Percentiles rank a stretch among this genome's conserved stretches.
phyloP scores from a whole-genome alignment of 2,113 vertebrate genomes.

The Macrotus californicus region DNA sequence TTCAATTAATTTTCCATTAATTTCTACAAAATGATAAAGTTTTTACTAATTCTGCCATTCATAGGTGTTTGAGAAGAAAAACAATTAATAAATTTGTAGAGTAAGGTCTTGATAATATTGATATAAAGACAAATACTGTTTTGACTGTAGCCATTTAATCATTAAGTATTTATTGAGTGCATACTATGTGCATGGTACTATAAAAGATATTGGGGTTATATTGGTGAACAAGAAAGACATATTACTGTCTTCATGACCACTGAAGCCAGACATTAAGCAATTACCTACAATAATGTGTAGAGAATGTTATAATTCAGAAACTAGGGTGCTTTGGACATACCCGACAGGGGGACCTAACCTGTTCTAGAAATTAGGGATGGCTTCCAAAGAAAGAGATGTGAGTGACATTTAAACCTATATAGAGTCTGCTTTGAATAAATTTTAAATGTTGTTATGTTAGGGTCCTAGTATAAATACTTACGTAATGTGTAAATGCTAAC shows the following conservation, averaged over 20 bases:
- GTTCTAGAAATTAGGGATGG: not conserved
- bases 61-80: not conserved
- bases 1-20: not conserved
- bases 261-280: not conserved
- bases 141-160: not conserved
- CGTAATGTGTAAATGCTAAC: not conserved
- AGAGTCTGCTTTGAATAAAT: not conserved
- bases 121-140: not conserved
- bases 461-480: not conserved
- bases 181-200: not conserved
- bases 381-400: not conserved
- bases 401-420: not conserved
- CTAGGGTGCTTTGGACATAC: not conserved
- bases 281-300: not conserved
- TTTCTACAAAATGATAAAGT: not conserved
- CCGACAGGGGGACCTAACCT: not conserved
- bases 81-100: not conserved
- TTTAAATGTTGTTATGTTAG: not conserved
- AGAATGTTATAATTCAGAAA: not conserved
- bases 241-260: not conserved
- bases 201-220: not conserved
- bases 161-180: not conserved
- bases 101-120: not conserved
- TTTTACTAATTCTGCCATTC: not conserved
- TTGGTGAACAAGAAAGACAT: not conserved